Conservation (phyloP, 2,113 vertebrate species). For the Cyrtonyx montezumae region DNA sequence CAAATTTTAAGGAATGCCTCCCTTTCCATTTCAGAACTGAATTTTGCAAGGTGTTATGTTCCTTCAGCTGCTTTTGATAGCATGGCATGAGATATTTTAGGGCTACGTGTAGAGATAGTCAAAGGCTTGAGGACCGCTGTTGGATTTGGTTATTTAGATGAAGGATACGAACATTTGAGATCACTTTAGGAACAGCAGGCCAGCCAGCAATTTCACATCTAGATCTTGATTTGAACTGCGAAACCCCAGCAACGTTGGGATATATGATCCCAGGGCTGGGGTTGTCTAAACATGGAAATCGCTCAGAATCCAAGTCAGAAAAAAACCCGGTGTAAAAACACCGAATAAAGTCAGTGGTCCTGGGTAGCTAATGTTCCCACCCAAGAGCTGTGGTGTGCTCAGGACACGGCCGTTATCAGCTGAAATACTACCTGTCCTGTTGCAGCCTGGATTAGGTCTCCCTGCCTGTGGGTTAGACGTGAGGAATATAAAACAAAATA, state of each 20-base stretch:
- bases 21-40: background rate
- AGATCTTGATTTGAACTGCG: conserved; percentile 31
- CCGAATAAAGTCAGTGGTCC: background rate
- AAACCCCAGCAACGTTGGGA: conserved; percentile 1
- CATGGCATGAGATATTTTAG: background rate
- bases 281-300: conserved; percentile 36
- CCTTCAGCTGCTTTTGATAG: background rate
- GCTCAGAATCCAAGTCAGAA: conserved; percentile 37
- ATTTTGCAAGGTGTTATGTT: background rate
- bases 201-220: background rate
- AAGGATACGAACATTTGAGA: background rate
- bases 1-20: background rate
- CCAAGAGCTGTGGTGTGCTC: background rate
- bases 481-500: conserved; percentile 62
- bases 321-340: background rate
- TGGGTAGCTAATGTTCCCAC: background rate
- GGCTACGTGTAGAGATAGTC: background rate
- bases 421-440: conserved; percentile 34
- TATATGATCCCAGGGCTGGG: background rate
- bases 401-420: background rate
- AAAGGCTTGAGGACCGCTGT: background rate
- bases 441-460: conserved; percentile 44
- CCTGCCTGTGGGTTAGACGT: conserved; percentile 38
- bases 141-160: background rate
- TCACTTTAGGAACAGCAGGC: background rate